Conservation (phyloP, 2,113 vertebrate species). For the Tragulus kanchil region DNA sequence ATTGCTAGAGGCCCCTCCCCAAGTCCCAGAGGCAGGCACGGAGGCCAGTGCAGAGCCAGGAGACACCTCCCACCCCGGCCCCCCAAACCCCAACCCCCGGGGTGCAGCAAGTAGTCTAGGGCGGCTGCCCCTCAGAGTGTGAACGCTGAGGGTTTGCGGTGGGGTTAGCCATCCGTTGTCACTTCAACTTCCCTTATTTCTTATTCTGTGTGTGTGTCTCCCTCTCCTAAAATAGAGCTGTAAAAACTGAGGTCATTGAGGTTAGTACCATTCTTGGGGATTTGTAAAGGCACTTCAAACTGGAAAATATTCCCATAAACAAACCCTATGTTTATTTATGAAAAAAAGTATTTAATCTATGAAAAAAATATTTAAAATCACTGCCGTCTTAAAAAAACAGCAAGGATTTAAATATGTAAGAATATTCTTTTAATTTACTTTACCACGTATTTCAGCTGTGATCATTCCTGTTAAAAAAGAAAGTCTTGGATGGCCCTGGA, state of each 20-base stretch:
- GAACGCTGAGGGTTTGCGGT: neutral
- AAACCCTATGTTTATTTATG: neutral
- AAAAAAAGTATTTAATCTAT: neutral
- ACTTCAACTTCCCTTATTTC: neutral
- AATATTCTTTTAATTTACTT: neutral
- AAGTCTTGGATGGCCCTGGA: neutral
- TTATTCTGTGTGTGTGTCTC: neutral
- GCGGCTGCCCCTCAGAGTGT: neutral
- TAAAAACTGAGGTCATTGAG: neutral
- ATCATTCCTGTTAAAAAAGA: conserved; percentile 13
- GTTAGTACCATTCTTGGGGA: neutral
- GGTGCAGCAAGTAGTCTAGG: neutral
- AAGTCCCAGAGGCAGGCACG: neutral
- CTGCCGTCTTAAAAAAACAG: neutral
- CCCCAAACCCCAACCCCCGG: rapidly evolving
- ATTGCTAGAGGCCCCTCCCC: neutral
- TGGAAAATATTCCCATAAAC: neutral
- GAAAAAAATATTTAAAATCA: neutral
- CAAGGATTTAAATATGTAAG: conserved; percentile 17
- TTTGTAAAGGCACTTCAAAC: neutral
- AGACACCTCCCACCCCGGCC: neutral
- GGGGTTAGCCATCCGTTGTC: neutral
- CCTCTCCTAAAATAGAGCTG: neutral
- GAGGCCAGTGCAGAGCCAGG: neutral
- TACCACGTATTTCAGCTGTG: conserved; percentile 8